Conservation (phyloP, 2,888 invertebrate species). For the Drosophila gaucha region DNA sequence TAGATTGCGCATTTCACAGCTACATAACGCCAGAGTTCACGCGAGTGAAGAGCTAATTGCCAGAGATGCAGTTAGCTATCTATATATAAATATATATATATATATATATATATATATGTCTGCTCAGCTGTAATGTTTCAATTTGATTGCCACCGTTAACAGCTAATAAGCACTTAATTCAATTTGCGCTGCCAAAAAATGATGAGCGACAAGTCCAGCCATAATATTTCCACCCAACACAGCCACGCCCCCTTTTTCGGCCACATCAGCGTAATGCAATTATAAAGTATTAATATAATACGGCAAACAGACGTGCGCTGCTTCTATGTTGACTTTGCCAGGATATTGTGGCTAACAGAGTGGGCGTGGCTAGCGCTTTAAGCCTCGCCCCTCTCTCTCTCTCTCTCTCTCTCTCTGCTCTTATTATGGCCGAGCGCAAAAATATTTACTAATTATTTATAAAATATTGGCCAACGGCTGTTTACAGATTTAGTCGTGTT, state of each 20-base stretch:
- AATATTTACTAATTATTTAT: conserved; percentile 74
- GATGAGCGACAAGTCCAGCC: conserved; percentile 19
- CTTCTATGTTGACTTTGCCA: conserved; percentile 51
- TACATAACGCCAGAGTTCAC: conserved; percentile 47
- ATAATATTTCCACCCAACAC: neutral
- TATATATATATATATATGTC: neutral
- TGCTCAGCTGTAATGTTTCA: conserved; percentile 8
- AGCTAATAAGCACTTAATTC: conserved; percentile 74
- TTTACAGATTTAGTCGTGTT: conserved; percentile 57
- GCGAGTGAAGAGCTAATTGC: conserved; percentile 25
- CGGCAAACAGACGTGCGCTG: conserved; percentile 34
- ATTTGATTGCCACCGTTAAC: conserved; percentile 32
- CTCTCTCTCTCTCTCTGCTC: neutral
- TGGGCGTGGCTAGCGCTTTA: conserved; percentile 4
- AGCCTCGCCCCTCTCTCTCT: neutral
- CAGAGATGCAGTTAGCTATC: too few relatives aligned
- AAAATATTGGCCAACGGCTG: conserved; percentile 70
- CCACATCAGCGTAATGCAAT: conserved; percentile 54
- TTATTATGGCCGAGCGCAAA: conserved; percentile 36
- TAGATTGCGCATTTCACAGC: conserved; percentile 19
- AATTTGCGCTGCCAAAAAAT: conserved; percentile 56
- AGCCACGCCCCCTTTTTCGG: neutral
- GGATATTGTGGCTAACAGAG: conserved; percentile 49
- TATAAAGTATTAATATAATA: conserved; percentile 76
- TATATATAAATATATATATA: too few relatives aligned